Evolutionary conservation across 2,888 invertebrate genomes (phyloP).

Genomic region (Drosophila paramelanica): DNA sequence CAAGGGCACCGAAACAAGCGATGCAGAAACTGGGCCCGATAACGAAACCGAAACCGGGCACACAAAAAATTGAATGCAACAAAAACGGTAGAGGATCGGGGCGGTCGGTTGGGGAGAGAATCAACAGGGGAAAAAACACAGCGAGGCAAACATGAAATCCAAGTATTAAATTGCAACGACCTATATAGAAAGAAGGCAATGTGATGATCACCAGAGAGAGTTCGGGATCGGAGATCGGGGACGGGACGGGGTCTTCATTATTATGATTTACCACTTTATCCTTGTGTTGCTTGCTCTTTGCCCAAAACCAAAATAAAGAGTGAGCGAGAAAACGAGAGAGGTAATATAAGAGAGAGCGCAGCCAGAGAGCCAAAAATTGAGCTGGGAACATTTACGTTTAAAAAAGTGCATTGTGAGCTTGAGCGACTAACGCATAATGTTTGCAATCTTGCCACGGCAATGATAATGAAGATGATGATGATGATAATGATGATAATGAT

Average conservation of each 20-base stretch:
- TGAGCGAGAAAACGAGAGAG: not conserved
- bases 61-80: conserved; percentile 33
- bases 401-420: conserved; percentile 47
- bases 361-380: conserved; percentile 9
- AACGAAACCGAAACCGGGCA: conserved; percentile 63
- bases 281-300: conserved; percentile 22
- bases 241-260: conserved; percentile 18
- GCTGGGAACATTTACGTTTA: conserved; percentile 8
- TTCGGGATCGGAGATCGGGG: conserved; percentile 1
- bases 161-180: conserved; percentile 84
- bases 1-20: conserved; percentile 48
- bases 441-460: not conserved
- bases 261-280: conserved; percentile 15
- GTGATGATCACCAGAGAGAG: conserved; percentile 21
- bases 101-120: not conserved
- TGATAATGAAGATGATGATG: conserved; percentile 30
- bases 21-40: conserved; percentile 60
- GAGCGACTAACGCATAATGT: conserved; percentile 31
- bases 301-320: conserved; percentile 1
- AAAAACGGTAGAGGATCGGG: conserved; percentile 10
- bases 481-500: conserved; percentile 5
- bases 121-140: not conserved
- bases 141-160: conserved; percentile 49
- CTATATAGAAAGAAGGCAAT: conserved; percentile 78
- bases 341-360: not conserved